A percentile compares a stretch with the other conserved stretches of the same genome.
Evolutionary conservation across 2,888 invertebrate species (phyloP).

Genomic region (Bugulina stolonifera): DNA sequence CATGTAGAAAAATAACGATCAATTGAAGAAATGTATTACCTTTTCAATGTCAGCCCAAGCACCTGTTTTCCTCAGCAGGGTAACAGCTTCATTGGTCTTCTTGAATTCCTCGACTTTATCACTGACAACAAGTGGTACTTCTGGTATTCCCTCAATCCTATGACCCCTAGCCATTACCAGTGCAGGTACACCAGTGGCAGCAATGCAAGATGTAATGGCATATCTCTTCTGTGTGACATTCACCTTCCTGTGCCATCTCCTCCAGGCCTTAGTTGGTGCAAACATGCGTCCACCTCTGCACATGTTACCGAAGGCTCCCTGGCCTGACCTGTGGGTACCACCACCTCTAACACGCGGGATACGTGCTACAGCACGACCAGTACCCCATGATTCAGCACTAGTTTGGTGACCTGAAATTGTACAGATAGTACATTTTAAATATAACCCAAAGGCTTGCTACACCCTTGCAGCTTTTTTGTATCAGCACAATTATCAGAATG

Average conservation of each 20-base stretch:
- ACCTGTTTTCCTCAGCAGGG: slow-evolving; percentile 84
- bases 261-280: slow-evolving; percentile 95
- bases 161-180: slow-evolving; percentile 87
- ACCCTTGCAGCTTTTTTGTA: no score
- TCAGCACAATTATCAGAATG: neutral
- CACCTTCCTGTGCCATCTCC: slow-evolving; percentile 93
- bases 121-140: slow-evolving; percentile 89
- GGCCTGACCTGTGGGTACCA: slow-evolving; percentile 98
- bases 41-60: slow-evolving; percentile 97
- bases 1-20: neutral
- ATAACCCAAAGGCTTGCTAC: no score
- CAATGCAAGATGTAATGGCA: slow-evolving; percentile 92
- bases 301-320: slow-evolving; percentile 99
- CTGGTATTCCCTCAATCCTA: slow-evolving; percentile 76
- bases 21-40: slow-evolving; percentile 56
- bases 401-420: slow-evolving; percentile 94
- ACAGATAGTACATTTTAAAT: no score
- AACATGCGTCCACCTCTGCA: slow-evolving; percentile 99
- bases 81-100: slow-evolving; percentile 96
- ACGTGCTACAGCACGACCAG: slow-evolving; percentile 99
- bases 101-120: slow-evolving; percentile 90
- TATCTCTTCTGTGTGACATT: slow-evolving; percentile 94
- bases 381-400: slow-evolving; percentile 99
- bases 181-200: slow-evolving; percentile 92
- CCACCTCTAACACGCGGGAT: slow-evolving; percentile 99